Base-by-base conservation (phyloP, 2,797 vertebrate species). In the Hyperoplus immaculatus region DNA sequence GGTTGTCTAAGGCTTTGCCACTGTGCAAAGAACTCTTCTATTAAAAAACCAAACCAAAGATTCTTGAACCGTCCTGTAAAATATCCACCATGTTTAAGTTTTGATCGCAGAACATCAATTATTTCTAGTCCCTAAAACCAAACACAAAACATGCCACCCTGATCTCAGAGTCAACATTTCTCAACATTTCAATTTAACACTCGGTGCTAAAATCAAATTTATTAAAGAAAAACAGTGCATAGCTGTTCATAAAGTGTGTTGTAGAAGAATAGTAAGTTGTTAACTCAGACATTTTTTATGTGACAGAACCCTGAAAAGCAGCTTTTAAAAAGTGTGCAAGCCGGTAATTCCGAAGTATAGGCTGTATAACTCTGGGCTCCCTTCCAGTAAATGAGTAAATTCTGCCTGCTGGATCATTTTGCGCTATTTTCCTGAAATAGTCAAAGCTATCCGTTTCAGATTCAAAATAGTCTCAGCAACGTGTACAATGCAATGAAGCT, bases 221-320 rank as follows among this genome's bases (percentile, higher is more conserved):
- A 56, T 74, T 18, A 29, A 61, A 51, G 29, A 29, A 78, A 72
- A 77, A 69, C 72, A 43, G 53, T n/a, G 13, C 47, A 58, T n/a
- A 53, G 18, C 76, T 49, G 65, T 21, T 70, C 50, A 56, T 83
- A 86, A 87, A 78, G 65, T 54, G 60, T 46, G 58, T 72, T 72
- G 11, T 11, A 69, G 67, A 64, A 41, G 21, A 79, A 77, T 2
- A 76, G 72, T 14, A 60, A 72, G 82, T 69, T 83, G 78, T 89
- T 73, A 83, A 71, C 13, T 11, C 47, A 36, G 76, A 83, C 75
- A n/a, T 80, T 89, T 29, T 89, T 85, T 63, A 84, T 84, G 82
- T 68, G 80, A 86, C 75, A 76, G 39, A 49, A 57, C 81, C 72
- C 77, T 80, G 3, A 29, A 68, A 87, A 87, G 78, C 72, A 56